Conservation (phyloP, 2,888 invertebrate genomes). For the Trachelus iudaicus region DNA sequence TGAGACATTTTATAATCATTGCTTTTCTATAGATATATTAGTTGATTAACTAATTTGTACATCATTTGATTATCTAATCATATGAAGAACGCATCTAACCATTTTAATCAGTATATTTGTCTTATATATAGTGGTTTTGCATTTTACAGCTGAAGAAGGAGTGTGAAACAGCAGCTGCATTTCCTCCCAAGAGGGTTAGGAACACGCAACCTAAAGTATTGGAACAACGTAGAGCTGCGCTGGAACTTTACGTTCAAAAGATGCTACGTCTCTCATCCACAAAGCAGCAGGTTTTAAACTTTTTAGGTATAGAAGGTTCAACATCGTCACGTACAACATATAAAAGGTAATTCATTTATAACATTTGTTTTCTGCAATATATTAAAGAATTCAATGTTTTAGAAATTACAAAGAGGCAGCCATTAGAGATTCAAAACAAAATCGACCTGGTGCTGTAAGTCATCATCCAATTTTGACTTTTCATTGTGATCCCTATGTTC, state of each 20-base stretch:
- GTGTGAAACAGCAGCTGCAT: slow-evolving; percentile 67
- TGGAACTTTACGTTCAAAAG: slow-evolving; percentile 70
- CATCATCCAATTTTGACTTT: slow-evolving; percentile 63
- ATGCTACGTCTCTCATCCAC: slow-evolving; percentile 65
- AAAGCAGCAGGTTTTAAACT: slow-evolving; percentile 65
- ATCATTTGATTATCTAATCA: too few species aligned
- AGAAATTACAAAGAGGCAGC: slow-evolving; percentile 26
- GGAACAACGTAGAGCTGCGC: slow-evolving; percentile 68
- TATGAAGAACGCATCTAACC: too few species aligned
- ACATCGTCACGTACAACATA: slow-evolving; percentile 31
- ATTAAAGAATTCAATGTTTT: slow-evolving; percentile 19
- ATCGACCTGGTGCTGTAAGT: slow-evolving; percentile 33
- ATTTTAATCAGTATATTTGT: background rate
- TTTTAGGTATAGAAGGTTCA: slow-evolving; percentile 62
- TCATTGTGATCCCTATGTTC: slow-evolving; percentile 62
- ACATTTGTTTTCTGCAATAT: slow-evolving; percentile 7
- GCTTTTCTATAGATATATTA: too few species aligned
- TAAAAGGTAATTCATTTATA: slow-evolving; percentile 39
- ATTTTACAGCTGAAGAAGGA: slow-evolving; percentile 67
- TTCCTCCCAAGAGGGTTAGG: slow-evolving; percentile 71
- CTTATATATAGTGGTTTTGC: slow-evolving; percentile 15
- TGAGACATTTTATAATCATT: too few species aligned
- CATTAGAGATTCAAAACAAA: slow-evolving; percentile 26
- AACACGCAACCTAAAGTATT: slow-evolving; percentile 70
- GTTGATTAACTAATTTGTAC: too few species aligned